These are phyloP conservation scores for Mechanitis messenoides DNA, from an alignment of 2,888 invertebrate genomes.

Conservation along the genomic window DNA sequence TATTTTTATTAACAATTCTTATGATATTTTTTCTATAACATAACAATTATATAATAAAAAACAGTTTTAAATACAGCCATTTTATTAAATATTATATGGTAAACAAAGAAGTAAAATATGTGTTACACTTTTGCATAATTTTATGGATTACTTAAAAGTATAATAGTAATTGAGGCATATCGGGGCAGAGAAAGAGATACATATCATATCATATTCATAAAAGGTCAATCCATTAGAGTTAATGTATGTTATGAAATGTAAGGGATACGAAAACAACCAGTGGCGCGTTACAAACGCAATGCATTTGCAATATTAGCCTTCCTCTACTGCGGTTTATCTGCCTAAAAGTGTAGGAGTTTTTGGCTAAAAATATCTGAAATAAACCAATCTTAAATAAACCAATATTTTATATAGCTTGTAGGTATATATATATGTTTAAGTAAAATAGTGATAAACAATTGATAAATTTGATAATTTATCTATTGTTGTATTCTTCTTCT, in stretches of 20 bases:
- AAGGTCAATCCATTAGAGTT: conserved; percentile 70
- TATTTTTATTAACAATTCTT: conserved; percentile 29
- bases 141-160: background rate
- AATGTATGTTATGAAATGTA: conserved; percentile 54
- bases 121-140: too few species aligned
- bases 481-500: too few species aligned
- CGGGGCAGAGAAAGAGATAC: background rate
- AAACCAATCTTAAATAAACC: too few species aligned
- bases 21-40: conserved; percentile 13
- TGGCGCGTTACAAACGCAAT: conserved; percentile 58
- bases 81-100: too few species aligned
- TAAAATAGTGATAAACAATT: too few species aligned
- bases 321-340: conserved; percentile 12
- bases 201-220: conserved; percentile 53
- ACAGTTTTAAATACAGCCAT: too few species aligned
- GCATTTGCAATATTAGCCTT: conserved; percentile 49
- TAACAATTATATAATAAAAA: too few species aligned
- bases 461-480: too few species aligned
- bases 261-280: conserved; percentile 52
- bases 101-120: too few species aligned
- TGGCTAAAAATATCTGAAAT: background rate
- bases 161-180: background rate
- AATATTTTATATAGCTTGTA: too few species aligned
- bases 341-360: conserved; percentile 1
- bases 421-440: background rate